Conservation (phyloP, 2,113 vertebrate species). For the Tragelaphus scriptus region DNA sequence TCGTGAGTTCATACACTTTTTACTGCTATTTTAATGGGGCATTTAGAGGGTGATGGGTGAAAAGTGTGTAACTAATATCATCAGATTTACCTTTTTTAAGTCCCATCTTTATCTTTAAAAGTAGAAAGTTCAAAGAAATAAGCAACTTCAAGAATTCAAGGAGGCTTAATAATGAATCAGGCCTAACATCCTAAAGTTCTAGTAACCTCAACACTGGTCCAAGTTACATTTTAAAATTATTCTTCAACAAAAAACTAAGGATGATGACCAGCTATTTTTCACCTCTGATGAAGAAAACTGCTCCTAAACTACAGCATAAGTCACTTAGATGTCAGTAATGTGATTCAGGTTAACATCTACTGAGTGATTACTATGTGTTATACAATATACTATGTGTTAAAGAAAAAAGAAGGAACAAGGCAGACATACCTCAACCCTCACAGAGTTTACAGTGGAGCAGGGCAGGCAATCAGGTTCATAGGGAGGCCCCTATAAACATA, state of each 20-base stretch:
- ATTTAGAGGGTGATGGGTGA: neutral
- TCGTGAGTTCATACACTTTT: neutral
- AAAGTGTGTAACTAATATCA: neutral
- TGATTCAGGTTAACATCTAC: neutral
- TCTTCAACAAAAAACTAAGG: neutral
- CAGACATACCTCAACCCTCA: neutral
- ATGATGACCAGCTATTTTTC: neutral
- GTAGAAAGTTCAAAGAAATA: conserved; percentile 12
- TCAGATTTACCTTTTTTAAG: neutral
- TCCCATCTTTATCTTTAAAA: neutral
- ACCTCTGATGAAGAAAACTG: neutral
- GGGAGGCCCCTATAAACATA: neutral
- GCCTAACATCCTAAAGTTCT: neutral
- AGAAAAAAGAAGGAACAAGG: neutral
- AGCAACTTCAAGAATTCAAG: neutral
- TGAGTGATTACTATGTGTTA: neutral
- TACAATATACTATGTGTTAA: neutral
- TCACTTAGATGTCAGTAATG: neutral
- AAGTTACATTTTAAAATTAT: neutral
- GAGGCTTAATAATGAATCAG: neutral
- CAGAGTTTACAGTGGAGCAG: neutral
- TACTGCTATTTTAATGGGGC: neutral
- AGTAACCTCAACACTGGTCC: neutral
- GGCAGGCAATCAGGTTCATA: neutral
- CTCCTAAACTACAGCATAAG: neutral